Percentiles rank a stretch among this genome's conserved stretches.
Conservation (phyloP, 1,140 invertebrate species). For the Hycleus cichorii region DNA sequence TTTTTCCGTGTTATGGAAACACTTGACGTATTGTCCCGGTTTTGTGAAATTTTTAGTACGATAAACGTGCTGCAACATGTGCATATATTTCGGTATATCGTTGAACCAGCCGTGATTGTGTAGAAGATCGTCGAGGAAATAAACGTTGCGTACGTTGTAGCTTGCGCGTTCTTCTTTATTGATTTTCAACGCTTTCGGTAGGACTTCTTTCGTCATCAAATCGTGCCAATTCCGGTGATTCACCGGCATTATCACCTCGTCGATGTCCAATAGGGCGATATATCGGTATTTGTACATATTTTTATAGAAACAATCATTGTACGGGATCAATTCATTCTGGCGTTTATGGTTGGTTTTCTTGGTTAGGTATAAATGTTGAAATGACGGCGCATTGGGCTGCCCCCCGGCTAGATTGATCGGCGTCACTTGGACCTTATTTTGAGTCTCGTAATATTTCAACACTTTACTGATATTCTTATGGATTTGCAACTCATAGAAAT, state of each 20-base stretch:
- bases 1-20: slow-evolving; percentile 82
- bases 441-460: slow-evolving; percentile 67
- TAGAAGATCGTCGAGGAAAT: slow-evolving; percentile 85
- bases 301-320: slow-evolving; percentile 94
- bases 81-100: slow-evolving; percentile 81
- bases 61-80: slow-evolving; percentile 91
- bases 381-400: slow-evolving; percentile 80
- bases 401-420: slow-evolving; percentile 84
- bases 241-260: slow-evolving; percentile 92
- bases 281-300: slow-evolving; percentile 87
- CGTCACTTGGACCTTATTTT: slow-evolving; percentile 74
- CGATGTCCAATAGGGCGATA: slow-evolving; percentile 84
- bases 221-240: slow-evolving; percentile 67
- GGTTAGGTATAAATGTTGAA: slow-evolving; percentile 82
- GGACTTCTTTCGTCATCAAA: slow-evolving; percentile 59
- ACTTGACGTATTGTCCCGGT: slow-evolving; percentile 85
- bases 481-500: slow-evolving; percentile 84
- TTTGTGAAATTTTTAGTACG: slow-evolving; percentile 86
- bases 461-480: slow-evolving; percentile 89
- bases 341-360: slow-evolving; percentile 87
- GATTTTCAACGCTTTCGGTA: slow-evolving; percentile 59
- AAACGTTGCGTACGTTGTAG: slow-evolving; percentile 89
- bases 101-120: slow-evolving; percentile 76
- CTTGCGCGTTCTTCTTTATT: slow-evolving; percentile 68
- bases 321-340: slow-evolving; percentile 92